Evolutionary conservation across 2,797 vertebrate species (phyloP).

Genomic region (Eurystomus glaucurus): DNA sequence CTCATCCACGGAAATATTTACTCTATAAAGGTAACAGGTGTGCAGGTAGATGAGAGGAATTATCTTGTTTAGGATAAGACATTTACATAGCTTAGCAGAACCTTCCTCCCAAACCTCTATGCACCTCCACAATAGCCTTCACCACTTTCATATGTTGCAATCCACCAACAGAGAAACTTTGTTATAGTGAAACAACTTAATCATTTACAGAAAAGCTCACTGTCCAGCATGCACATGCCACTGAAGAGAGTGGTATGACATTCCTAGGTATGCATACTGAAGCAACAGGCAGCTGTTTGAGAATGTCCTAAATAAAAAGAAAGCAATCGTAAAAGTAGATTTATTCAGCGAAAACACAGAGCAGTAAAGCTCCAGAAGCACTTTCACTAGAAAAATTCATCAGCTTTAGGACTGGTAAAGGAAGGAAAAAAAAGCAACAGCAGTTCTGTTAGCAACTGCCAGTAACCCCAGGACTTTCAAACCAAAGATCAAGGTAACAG

Average conservation of each 20-base stretch:
- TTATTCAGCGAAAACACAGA: conserved; percentile 33
- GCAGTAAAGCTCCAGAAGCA: conserved; percentile 53
- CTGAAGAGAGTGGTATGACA: conserved; percentile 8
- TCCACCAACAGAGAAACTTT: background rate
- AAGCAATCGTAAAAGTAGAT: conserved; percentile 19
- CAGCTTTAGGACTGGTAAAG: background rate
- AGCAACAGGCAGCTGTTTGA: conserved; percentile 26
- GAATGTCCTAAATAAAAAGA: conserved; percentile 51
- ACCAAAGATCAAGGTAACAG: conserved; percentile 37
- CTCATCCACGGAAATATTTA: background rate
- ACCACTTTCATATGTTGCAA: background rate
- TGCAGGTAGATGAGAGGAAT: background rate
- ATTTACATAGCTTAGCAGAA: background rate
- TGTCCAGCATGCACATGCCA: conserved; percentile 47
- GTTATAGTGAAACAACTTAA: background rate
- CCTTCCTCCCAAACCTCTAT: background rate
- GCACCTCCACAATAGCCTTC: background rate
- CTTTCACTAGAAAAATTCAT: conserved; percentile 31
- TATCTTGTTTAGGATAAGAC: background rate
- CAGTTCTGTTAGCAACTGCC: conserved; percentile 68
- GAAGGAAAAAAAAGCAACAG: conserved; percentile 27
- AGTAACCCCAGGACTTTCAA: conserved; percentile 14
- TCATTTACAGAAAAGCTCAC: background rate
- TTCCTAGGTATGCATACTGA: background rate
- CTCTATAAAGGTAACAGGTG: background rate